Conservation (phyloP, 2,113 vertebrate species). For the Macquaria ambigua region DNA sequence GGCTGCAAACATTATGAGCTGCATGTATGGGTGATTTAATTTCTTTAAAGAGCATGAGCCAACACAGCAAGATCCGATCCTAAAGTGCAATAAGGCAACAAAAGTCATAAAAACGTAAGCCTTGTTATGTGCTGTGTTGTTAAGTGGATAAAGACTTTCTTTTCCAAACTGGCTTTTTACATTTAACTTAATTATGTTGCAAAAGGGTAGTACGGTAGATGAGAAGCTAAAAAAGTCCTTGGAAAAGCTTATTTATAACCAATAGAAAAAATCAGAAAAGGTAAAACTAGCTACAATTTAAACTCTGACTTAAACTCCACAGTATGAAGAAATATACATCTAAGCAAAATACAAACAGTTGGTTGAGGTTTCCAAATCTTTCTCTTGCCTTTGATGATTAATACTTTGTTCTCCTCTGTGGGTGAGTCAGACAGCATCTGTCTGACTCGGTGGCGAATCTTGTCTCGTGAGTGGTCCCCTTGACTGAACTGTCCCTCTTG, state of each 20-base stretch:
- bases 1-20: not conserved
- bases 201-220: not conserved
- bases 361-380: not conserved
- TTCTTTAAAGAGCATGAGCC: not conserved
- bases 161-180: not conserved
- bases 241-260: not conserved
- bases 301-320: not conserved
- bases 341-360: not conserved
- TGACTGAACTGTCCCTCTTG: conserved; percentile 60
- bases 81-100: not conserved
- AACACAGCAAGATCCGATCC: not conserved
- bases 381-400: conserved; percentile 69
- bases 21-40: not conserved
- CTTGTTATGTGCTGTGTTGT: not conserved
- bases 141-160: not conserved
- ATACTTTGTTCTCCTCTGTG: conserved; percentile 43
- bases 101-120: not conserved
- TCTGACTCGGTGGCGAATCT: conserved; percentile 79
- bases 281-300: not conserved
- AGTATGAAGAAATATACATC: not conserved
- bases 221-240: not conserved
- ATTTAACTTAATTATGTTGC: too few species aligned
- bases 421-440: conserved; percentile 78
- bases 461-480: conserved; percentile 77
- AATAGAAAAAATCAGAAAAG: not conserved